Evolutionary conservation across 2,797 vertebrate species (phyloP), one percentile per base, ranked within the genome.

Genomic region (Geotrypetes seraphini): DNA sequence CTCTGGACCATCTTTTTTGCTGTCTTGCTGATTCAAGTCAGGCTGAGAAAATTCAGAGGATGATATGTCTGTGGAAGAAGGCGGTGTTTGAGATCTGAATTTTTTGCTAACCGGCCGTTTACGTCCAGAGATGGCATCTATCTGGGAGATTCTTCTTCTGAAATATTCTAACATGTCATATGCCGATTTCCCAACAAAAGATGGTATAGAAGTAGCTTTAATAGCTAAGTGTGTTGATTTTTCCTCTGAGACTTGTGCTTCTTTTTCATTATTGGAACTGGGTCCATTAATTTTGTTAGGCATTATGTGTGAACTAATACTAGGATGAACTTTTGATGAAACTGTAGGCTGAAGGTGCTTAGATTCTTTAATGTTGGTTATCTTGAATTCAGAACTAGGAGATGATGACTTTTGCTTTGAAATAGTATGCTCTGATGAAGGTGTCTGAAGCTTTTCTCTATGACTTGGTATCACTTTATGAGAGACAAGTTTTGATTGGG

Each of bases 371-470:
- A 33, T 23, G 1, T 7, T 15, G 30, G 32, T 25, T 2, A 23
- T n/a, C 25, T 47, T 45, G 39, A 32, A 29, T 1, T 46, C 40
- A n/a, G 30, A 36, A 26, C 57, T 39, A 4, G 50, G 28, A 1
- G 29, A 27, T 20, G 40, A 58, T 23, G 57, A 40, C 21, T 31
- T 63, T 29, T 43, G 37, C 41, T 60, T 50, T 31, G 35, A 47
- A 16, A 24, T 30, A 39, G 20, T 22, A 12, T 30, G 54, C 12
- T 57, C 52, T 5, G 58, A 26, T 16, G 21, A 22, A 5, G 32
- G 60, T 7, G 7, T 69, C 65, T 43, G 65, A 66, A 60, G 32
- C 43, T 73, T 78, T 5, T 63, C 50, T 8, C 60, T 63, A 24
- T 69, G 66, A 29, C 69, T 69, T 19, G 56, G 25, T 35, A 59